These are phyloP conservation scores for Protobothrops mucrosquamatus DNA, from an alignment of 2,113 vertebrate genomes.

Conservation along the genomic window DNA sequence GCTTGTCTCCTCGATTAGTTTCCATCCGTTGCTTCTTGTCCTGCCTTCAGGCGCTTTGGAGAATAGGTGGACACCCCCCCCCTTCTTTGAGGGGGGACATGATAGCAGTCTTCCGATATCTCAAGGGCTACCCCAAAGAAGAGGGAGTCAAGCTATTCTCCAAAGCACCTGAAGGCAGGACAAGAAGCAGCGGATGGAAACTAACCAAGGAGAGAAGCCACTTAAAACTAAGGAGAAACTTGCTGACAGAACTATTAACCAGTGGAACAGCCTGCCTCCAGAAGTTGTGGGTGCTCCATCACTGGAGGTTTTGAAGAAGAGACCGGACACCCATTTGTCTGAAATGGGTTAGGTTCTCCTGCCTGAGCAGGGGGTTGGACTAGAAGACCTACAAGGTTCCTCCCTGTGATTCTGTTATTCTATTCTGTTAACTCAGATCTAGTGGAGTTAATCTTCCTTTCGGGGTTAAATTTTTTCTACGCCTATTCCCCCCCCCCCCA, in stretches of 20 bases:
- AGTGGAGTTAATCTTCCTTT: neutral
- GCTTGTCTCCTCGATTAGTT: neutral
- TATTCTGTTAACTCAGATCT: neutral
- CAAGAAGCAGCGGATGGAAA: neutral
- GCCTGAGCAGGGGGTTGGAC: neutral
- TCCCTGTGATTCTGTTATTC: neutral
- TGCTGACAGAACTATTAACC: neutral
- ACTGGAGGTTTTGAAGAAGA: neutral
- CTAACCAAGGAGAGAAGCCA: neutral
- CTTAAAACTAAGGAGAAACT: rapidly evolving
- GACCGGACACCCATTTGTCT: neutral
- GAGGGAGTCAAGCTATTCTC: neutral
- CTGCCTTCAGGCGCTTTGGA: neutral
- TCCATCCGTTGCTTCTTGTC: neutral
- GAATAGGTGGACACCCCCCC: neutral
- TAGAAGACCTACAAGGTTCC: neutral
- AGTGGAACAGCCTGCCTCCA: rapidly evolving
- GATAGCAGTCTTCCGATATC: neutral
- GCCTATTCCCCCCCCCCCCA: neutral
- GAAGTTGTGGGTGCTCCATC: neutral
- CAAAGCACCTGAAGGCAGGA: neutral
- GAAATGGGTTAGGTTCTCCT: neutral
- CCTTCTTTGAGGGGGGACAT: neutral
- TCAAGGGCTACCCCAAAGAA: neutral
- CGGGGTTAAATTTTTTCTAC: neutral